These are phyloP conservation scores for Chloroceryle inda DNA, from an alignment of 2,797 vertebrate species.

Conservation along the genomic window DNA sequence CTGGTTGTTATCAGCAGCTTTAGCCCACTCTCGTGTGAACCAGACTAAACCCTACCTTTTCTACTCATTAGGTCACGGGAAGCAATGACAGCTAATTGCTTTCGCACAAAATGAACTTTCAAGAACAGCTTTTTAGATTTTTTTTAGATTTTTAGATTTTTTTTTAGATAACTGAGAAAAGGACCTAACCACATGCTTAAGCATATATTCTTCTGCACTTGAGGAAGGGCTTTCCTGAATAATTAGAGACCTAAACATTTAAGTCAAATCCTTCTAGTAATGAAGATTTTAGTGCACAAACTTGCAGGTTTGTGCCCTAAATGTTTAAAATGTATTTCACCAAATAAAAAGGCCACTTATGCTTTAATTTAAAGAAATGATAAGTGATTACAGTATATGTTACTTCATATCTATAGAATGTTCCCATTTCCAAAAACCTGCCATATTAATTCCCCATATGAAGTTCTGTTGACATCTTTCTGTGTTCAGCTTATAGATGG, in stretches of 20 bases:
- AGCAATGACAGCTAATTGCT: background rate
- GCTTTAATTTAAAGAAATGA: background rate
- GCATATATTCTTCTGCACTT: background rate
- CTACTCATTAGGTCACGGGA: background rate
- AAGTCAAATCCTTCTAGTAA: background rate
- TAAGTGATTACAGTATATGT: background rate
- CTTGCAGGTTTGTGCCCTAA: background rate
- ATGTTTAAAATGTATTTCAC: background rate
- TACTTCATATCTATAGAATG: background rate
- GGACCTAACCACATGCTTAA: background rate
- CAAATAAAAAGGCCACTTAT: background rate
- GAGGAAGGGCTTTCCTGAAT: background rate
- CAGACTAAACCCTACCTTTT: constrained; percentile 34
- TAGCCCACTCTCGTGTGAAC: background rate
- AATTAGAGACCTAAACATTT: background rate
- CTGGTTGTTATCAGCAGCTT: background rate
- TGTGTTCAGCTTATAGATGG: background rate
- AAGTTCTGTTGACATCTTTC: background rate
- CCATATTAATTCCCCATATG: background rate
- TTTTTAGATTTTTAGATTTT: background rate
- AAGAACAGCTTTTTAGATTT: constrained; percentile 21
- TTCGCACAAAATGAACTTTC: background rate
- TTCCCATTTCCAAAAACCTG: background rate
- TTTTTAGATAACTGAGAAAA: constrained; percentile 28
- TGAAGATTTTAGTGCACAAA: background rate